phyloP scores from a whole-genome alignment of 2,888 invertebrate genomes.

The Lapara coniferarum region DNA sequence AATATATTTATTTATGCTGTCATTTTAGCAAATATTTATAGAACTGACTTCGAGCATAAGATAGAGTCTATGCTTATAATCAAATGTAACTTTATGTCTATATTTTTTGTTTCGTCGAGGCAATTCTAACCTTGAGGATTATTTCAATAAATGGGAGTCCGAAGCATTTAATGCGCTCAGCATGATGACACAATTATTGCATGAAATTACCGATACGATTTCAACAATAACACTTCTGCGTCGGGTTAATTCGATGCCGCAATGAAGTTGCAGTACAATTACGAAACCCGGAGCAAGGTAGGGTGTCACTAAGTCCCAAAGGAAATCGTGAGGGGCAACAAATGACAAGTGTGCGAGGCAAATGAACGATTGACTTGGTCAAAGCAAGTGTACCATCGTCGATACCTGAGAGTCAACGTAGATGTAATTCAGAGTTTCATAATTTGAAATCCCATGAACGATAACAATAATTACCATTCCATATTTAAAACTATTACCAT shows the following conservation, averaged over 20 bases:
- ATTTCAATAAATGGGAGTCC: neutral
- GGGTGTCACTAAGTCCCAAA: neutral
- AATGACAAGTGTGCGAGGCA: neutral
- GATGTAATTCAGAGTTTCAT: no score
- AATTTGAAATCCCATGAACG: no score
- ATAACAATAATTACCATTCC: no score
- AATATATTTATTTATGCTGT: no score
- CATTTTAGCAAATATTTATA: neutral
- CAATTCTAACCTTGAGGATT: neutral
- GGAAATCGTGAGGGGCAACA: neutral
- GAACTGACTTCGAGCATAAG: neutral
- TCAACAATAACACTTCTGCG: neutral
- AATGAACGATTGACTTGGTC: neutral
- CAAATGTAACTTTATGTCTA: neutral
- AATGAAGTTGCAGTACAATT: neutral
- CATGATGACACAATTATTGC: neutral
- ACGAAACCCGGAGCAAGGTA: neutral
- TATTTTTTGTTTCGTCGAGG: neutral
- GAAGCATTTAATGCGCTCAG: neutral
- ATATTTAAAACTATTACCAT: no score
- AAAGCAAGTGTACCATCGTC: no score
- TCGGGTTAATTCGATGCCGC: neutral
- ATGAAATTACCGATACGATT: neutral
- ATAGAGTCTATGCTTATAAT: no score
- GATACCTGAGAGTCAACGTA: no score